Evolutionary conservation across 2,888 invertebrate species (phyloP), one percentile per base, ranked within the genome.

Genomic region (Erebia ligea): DNA sequence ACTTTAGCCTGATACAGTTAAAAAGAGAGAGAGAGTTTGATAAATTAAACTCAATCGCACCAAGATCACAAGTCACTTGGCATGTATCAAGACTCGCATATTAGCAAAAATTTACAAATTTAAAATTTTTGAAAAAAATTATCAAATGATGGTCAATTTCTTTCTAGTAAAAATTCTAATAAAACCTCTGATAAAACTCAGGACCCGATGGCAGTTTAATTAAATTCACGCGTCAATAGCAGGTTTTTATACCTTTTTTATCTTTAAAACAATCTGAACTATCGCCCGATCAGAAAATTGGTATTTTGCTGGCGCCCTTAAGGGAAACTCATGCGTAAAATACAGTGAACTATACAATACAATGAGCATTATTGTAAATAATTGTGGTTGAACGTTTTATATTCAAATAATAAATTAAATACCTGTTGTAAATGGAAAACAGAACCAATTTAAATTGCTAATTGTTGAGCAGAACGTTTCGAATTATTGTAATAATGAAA

Each of bases 371-470:
- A n/a, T 50, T n/a, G 15, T 50, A 50, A 50, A 50, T n/a, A 50
- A 50, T n/a, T 50, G n/a, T n/a, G 50, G n/a, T 50, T n/a, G 50
- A n/a, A 50, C n/a, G 1, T 50, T 52, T 52, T 8, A 52, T 10
- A 52, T n/a, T 57, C 6, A 25, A 25, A 57, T 25, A 34, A 15
- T 25, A 57, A n/a, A 40, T 40, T 40, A 59, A 59, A 59, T 40
- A 40, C 34, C 34, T 34, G 40, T 10, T n/a, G 42, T 59, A 59
- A 17, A 59, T 40, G 13, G 11, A 19, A 40, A 19, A 61, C 42
- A 61, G 11, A 19, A n/a, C 61, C 17, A 17, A 61, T 45, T 61
- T 42, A 61, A 61, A 61, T 42, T 45, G 42, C 61, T 42, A 45
- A 61, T 42, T 61, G 45, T 61, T 61, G 19, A 42, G 40, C 40